These are phyloP conservation scores for Pachypanchax playfairii DNA, from an alignment of 2,113 vertebrate genomes.

Conservation along the genomic window DNA sequence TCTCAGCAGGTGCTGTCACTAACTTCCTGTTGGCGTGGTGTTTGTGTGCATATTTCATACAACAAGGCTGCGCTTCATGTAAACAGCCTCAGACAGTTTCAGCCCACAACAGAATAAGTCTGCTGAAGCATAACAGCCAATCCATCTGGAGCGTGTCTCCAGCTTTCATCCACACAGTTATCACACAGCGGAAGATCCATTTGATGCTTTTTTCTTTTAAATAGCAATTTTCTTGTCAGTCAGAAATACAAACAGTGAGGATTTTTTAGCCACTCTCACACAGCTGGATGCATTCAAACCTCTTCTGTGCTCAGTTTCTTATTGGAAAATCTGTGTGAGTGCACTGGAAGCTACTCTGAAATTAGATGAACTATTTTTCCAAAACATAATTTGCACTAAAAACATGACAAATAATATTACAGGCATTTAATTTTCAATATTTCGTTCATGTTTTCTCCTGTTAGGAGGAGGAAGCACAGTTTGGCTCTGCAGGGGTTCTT, in stretches of 20 bases:
- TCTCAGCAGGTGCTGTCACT: constrained; percentile 58
- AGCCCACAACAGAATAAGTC: constrained; percentile 46
- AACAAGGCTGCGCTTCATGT: constrained; percentile 24
- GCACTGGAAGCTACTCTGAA: constrained; percentile 5
- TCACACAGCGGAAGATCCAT: constrained; percentile 23
- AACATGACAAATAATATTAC: constrained; percentile 4
- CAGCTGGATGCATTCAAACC: constrained; percentile 40
- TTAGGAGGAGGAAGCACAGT: neutral
- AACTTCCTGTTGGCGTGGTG: constrained; percentile 33
- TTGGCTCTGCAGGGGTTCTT: constrained; percentile 7
- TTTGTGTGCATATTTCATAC: constrained; percentile 47
- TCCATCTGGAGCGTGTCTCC: constrained; percentile 43
- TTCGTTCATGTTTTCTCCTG: constrained; percentile 12
- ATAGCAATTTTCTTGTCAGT: constrained; percentile 39
- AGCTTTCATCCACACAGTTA: neutral
- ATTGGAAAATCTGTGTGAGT: constrained; percentile 14
- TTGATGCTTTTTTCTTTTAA: constrained; percentile 7
- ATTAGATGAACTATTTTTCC: constrained; percentile 11
- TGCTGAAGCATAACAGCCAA: constrained; percentile 46
- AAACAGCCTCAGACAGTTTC: constrained; percentile 48
- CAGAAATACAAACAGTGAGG: constrained; percentile 9
- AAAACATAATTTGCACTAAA: constrained; percentile 18
- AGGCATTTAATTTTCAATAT: constrained; percentile 9
- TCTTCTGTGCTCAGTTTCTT: constrained; percentile 1
- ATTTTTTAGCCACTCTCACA: constrained; percentile 2